Conservation (phyloP, 2,113 vertebrate genomes). For the Macaca mulatta region DNA sequence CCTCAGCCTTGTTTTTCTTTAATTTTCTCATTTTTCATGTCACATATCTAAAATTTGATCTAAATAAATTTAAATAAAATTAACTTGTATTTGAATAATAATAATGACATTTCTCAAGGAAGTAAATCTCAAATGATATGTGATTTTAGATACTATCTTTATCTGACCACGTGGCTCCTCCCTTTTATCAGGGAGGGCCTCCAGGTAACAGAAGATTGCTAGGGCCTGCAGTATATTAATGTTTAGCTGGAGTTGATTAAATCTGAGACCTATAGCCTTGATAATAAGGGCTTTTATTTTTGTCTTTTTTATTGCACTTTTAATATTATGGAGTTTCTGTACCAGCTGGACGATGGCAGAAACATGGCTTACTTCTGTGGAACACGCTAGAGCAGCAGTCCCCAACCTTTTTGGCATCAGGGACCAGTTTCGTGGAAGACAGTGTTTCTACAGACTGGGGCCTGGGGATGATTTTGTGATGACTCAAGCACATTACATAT, state of each 20-base stretch:
- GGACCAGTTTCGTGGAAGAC: too few species aligned
- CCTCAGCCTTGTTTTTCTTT: neutral
- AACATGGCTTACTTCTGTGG: neutral
- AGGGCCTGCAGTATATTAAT: neutral
- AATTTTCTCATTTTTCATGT: neutral
- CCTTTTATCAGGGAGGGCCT: neutral
- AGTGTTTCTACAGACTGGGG: too few species aligned
- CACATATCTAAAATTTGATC: neutral
- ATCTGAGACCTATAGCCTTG: neutral
- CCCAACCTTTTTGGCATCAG: too few species aligned
- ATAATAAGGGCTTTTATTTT: neutral
- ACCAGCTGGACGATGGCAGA: neutral
- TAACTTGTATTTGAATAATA: neutral
- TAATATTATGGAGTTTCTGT: neutral
- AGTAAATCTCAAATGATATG: neutral
- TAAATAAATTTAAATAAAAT: constrained; percentile 16
- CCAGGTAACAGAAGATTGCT: neutral
- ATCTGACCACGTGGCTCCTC: neutral
- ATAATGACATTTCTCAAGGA: neutral
- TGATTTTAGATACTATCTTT: neutral
- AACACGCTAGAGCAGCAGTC: too few species aligned
- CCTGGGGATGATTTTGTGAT: too few species aligned
- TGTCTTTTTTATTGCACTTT: neutral
- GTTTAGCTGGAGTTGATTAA: neutral
- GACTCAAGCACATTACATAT: too few species aligned